phyloP scores from a whole-genome alignment of 2,888 invertebrate genomes.

The Machimus rusticus region DNA sequence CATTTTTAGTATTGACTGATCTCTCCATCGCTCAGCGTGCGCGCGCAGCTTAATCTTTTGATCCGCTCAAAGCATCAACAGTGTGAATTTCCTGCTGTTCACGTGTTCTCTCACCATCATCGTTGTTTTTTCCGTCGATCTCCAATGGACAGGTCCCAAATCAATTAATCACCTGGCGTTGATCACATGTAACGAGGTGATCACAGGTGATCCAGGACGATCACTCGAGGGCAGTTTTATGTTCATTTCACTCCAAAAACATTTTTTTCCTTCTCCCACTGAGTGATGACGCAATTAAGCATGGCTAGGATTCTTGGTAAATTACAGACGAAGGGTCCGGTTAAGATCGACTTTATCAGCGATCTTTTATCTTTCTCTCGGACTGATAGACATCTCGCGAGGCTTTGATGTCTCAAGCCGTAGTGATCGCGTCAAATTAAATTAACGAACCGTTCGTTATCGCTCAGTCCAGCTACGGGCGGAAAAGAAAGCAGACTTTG shows the following conservation, averaged over 20 bases:
- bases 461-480: not conserved
- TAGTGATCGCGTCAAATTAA: constrained; percentile 32
- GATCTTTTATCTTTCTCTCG: not conserved
- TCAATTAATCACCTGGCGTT: constrained; percentile 39
- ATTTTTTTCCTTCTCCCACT: not conserved
- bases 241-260: not conserved
- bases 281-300: constrained; percentile 37
- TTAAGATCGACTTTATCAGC: not conserved
- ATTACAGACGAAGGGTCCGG: constrained; percentile 12
- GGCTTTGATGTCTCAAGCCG: constrained; percentile 16
- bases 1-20: constrained; percentile 12
- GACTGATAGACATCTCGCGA: constrained; percentile 9
- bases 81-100: not conserved
- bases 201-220: not conserved
- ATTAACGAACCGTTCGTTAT: constrained; percentile 29
- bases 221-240: constrained; percentile 4
- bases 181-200: constrained; percentile 20
- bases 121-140: not conserved
- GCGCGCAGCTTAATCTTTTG: constrained; percentile 29
- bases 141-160: constrained; percentile 1
- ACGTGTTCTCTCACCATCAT: not conserved
- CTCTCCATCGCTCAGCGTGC: constrained; percentile 4
- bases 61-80: constrained; percentile 22
- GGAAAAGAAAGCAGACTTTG: constrained; percentile 2
- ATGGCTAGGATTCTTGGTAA: constrained; percentile 11